Evolutionary conservation across 2,797 vertebrate genomes (phyloP).

Genomic region (Onychomys leucogaster): DNA sequence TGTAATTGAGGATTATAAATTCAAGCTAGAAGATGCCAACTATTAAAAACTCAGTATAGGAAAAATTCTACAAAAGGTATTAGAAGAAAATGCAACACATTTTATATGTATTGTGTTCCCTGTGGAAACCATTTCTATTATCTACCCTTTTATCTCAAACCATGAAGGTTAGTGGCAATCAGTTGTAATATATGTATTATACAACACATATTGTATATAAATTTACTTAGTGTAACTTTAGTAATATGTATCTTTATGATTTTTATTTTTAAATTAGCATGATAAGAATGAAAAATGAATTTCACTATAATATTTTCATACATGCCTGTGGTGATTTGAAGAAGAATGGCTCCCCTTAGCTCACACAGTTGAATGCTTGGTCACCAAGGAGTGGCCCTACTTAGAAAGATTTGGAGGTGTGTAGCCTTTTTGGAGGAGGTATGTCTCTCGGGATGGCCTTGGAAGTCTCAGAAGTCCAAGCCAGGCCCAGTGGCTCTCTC

Average conservation of each 20-base stretch:
- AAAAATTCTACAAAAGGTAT: not conserved
- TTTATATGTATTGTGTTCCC: not conserved
- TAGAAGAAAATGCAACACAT: not conserved
- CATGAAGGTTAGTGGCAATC: conserved; percentile 25
- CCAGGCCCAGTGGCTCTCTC: not conserved
- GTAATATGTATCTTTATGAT: not conserved
- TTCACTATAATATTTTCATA: not conserved
- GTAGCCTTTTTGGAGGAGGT: not conserved
- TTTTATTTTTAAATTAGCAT: not conserved
- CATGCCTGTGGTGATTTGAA: not conserved
- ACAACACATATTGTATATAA: not conserved
- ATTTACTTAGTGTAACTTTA: not conserved
- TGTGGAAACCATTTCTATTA: not conserved
- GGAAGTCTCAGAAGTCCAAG: not conserved
- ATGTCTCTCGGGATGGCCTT: not conserved
- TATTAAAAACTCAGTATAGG: not conserved
- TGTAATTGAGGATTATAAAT: not conserved
- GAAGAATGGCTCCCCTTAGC: not conserved
- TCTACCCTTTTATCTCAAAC: not conserved
- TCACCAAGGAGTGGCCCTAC: not conserved
- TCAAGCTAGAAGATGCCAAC: not conserved
- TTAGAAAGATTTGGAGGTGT: not conserved
- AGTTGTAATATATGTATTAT: not conserved
- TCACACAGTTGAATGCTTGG: not conserved
- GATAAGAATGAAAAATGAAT: not conserved